Evolutionary conservation across 2,113 vertebrate species (phyloP).

Genomic region (Corythornis cristatus): DNA sequence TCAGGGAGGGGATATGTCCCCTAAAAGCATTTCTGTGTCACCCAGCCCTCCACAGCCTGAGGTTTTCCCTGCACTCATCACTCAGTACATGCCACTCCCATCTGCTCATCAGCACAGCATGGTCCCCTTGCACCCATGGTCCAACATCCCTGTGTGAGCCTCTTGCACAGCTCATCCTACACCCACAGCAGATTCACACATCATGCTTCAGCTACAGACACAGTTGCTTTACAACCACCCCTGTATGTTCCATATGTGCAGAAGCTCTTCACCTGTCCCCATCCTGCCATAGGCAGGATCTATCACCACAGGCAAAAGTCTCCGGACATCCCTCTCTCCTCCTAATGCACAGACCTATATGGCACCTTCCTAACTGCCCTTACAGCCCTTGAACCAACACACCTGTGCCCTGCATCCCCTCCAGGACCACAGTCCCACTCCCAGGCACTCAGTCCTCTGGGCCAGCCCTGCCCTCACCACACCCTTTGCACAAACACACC

Average conservation of each 20-base stretch:
- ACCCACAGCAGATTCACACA: neutral
- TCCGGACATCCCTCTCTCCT: neutral
- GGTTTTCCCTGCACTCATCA: neutral
- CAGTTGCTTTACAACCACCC: rapidly evolving
- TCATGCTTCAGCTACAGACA: rapidly evolving
- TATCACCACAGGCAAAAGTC: neutral
- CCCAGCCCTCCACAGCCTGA: neutral
- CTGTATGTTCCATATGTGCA: rapidly evolving
- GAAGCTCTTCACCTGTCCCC: neutral
- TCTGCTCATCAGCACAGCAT: rapidly evolving
- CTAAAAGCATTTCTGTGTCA: neutral
- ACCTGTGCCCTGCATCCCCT: neutral
- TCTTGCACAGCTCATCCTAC: neutral
- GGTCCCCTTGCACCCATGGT: neutral
- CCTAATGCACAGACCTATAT: rapidly evolving
- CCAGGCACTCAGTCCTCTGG: neutral
- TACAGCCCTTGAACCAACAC: rapidly evolving
- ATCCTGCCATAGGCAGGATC: neutral
- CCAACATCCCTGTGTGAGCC: neutral
- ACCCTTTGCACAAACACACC: neutral
- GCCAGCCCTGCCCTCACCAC: neutral
- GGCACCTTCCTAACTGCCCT: neutral
- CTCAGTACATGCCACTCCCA: rapidly evolving
- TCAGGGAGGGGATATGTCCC: neutral
- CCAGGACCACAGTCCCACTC: no score